Conservation (phyloP, 2,113 vertebrate genomes). For the Phodopus roborovskii region DNA sequence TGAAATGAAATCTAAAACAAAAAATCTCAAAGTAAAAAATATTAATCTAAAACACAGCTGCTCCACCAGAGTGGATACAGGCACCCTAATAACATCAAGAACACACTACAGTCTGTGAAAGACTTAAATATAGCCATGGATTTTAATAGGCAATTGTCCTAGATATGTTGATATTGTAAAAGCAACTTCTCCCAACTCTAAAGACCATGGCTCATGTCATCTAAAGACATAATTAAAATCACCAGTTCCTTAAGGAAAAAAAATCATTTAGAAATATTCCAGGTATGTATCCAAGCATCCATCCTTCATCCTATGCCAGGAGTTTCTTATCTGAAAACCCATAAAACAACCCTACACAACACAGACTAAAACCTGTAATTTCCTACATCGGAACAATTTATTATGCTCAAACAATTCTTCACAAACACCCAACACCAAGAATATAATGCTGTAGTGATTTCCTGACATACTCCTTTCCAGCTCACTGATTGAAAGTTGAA, state of each 20-base stretch:
- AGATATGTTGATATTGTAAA: constrained; percentile 47
- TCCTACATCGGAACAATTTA: constrained; percentile 53
- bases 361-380: constrained; percentile 43
- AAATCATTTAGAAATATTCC: constrained; percentile 14
- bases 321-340: constrained; percentile 37
- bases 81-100: background rate
- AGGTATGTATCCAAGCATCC: background rate
- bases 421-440: constrained; percentile 23
- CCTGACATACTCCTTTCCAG: constrained; percentile 38
- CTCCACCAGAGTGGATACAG: background rate
- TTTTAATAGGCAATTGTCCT: background rate
- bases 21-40: constrained; percentile 49
- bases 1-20: constrained; percentile 20
- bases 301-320: background rate
- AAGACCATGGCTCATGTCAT: constrained; percentile 6
- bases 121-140: background rate
- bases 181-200: constrained; percentile 5
- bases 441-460: background rate
- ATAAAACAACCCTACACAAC: constrained; percentile 40
- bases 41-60: background rate
- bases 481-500: constrained; percentile 42
- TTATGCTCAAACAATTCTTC: constrained; percentile 13
- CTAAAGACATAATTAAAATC: constrained; percentile 27
- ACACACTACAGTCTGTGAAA: background rate
- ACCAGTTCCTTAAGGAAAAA: constrained; percentile 32